Conservation (phyloP, 2,797 vertebrate species). For the Coendou prehensilis region DNA sequence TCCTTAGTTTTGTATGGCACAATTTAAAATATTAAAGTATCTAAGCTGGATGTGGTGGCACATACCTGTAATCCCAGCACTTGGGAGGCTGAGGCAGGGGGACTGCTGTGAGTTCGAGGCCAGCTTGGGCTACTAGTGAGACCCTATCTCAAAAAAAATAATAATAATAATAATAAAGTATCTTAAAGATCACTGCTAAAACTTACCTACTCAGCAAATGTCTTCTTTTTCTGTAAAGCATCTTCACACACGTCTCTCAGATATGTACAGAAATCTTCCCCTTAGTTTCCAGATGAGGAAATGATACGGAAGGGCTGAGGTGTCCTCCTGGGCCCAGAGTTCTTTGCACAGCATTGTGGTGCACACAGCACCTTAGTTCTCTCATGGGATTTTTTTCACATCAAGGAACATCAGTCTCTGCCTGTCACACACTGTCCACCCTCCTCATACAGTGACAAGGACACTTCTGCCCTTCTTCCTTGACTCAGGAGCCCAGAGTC, state of each 20-base stretch:
- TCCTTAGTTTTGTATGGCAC: background rate
- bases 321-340: background rate
- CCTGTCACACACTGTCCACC: background rate
- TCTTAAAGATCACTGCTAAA: background rate
- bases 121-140: background rate
- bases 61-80: background rate
- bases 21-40: background rate
- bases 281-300: background rate
- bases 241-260: background rate
- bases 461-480: rapidly evolving
- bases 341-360: rapidly evolving
- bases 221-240: background rate
- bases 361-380: background rate
- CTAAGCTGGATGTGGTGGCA: background rate
- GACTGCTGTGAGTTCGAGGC: background rate
- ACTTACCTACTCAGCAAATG: background rate
- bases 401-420: background rate
- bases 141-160: too few species aligned
- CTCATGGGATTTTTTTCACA: background rate
- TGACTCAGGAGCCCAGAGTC: background rate
- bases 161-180: too few species aligned
- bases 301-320: background rate
- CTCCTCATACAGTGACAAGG: background rate
- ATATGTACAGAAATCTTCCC: background rate
- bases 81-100: background rate